phyloP scores from a whole-genome alignment of 2,113 vertebrate genomes.

The Rutilus rutilus region DNA sequence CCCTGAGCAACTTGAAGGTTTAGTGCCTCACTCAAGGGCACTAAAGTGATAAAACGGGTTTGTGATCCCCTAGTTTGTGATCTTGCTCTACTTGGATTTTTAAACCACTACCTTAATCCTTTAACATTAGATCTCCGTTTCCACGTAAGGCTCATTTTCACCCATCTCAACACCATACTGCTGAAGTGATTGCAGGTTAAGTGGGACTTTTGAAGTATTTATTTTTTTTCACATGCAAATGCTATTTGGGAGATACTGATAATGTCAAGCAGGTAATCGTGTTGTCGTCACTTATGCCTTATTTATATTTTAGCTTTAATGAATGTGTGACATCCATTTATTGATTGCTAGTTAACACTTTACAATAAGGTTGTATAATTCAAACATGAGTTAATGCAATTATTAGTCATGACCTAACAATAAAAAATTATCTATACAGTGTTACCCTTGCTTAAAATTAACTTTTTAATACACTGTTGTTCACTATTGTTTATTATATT shows the following conservation, averaged over 20 bases:
- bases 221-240: neutral
- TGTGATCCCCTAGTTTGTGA: slow-evolving; percentile 33
- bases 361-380: too few relatives aligned
- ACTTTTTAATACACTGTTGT: too few relatives aligned
- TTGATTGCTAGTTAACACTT: too few relatives aligned
- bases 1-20: neutral
- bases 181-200: slow-evolving; percentile 40
- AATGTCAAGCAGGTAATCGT: neutral
- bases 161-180: neutral
- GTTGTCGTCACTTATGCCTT: neutral
- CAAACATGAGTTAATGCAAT: too few relatives aligned
- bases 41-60: slow-evolving; percentile 8
- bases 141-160: neutral
- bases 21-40: slow-evolving; percentile 14
- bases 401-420: too few relatives aligned
- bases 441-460: too few relatives aligned
- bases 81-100: neutral
- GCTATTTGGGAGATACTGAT: neutral
- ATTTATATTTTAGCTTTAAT: neutral
- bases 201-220: slow-evolving; percentile 25
- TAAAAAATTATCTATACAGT: too few relatives aligned
- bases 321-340: neutral
- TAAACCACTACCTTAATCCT: slow-evolving; percentile 11
- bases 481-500: too few relatives aligned
- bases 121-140: slow-evolving; percentile 1